phyloP scores from a whole-genome alignment of 2,888 invertebrate species.

The Ryuthela nishihirai region DNA sequence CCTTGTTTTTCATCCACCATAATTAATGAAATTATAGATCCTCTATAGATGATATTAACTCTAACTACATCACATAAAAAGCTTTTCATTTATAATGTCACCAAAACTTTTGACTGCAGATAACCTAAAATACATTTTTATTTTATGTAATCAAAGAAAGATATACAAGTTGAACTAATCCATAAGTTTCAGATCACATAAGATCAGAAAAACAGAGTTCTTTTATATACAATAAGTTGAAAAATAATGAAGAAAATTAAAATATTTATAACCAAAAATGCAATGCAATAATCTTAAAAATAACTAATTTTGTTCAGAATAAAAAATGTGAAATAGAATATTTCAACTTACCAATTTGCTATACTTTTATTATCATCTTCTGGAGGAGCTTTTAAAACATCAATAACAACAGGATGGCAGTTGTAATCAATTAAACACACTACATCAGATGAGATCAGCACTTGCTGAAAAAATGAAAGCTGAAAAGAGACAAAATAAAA shows the following conservation, averaged over 20 bases:
- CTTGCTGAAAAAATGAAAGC: conserved; percentile 78
- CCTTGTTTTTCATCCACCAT: too few relatives aligned
- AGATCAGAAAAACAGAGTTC: too few relatives aligned
- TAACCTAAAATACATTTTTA: neutral
- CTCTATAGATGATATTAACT: too few relatives aligned
- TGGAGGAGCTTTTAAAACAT: conserved; percentile 87
- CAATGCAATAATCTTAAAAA: neutral
- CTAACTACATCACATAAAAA: too few relatives aligned
- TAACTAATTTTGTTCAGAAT: neutral
- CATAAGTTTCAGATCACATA: too few relatives aligned
- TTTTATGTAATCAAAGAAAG: too few relatives aligned
- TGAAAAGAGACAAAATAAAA: conserved; percentile 43
- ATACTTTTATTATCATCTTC: conserved; percentile 93
- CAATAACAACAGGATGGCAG: conserved; percentile 78
- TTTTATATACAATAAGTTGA: too few relatives aligned
- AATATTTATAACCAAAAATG: neutral
- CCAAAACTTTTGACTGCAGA: neutral
- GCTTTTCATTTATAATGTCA: too few relatives aligned
- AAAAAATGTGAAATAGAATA: neutral
- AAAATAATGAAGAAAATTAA: too few relatives aligned
- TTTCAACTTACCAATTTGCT: conserved; percentile 66
- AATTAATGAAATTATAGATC: too few relatives aligned
- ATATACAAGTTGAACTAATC: too few relatives aligned
- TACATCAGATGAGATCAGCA: conserved; percentile 85
- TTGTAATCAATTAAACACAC: conserved; percentile 92